Percentiles rank a stretch among this genome's conserved stretches.
These are phyloP conservation scores for Caenorhabditis virilis DNA, from an alignment of 2,888 invertebrate species.

Conservation along the genomic window DNA sequence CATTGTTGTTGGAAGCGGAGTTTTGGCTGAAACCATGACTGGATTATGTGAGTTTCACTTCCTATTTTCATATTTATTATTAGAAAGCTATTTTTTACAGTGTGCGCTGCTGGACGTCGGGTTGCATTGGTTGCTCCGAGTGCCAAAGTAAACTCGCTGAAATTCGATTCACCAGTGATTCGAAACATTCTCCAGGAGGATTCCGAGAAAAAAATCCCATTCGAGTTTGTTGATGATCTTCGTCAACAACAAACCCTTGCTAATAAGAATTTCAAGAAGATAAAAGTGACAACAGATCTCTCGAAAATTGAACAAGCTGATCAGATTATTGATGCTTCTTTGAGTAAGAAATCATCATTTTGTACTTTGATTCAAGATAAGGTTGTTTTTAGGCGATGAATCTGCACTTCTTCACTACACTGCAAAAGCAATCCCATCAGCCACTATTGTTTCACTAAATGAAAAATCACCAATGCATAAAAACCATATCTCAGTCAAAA, in stretches of 20 bases:
- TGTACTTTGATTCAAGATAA: neutral
- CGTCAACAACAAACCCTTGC: constrained; percentile 34
- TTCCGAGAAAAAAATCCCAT: constrained; percentile 38
- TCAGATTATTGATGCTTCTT: constrained; percentile 34
- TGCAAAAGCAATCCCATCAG: constrained; percentile 25
- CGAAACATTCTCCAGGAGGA: constrained; percentile 32
- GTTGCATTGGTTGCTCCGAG: constrained; percentile 36
- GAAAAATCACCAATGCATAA: constrained; percentile 33
- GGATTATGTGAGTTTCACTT: constrained; percentile 28
- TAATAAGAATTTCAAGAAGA: constrained; percentile 31
- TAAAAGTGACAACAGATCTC: constrained; percentile 28
- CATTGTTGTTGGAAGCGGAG: constrained; percentile 39
- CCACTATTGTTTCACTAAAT: constrained; percentile 36
- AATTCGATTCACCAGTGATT: constrained; percentile 34
- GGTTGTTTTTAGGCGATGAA: constrained; percentile 19
- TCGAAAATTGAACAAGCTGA: constrained; percentile 31
- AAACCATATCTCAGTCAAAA: constrained; percentile 36
- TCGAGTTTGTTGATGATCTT: constrained; percentile 35
- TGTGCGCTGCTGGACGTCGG: constrained; percentile 33
- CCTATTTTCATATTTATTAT: too few relatives aligned
- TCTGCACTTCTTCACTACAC: constrained; percentile 21
- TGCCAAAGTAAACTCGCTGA: constrained; percentile 26
- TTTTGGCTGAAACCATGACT: constrained; percentile 34
- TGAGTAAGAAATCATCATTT: neutral
- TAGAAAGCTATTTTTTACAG: too few relatives aligned